A percentile compares a stretch with the other conserved stretches of the same genome.
Conservation (phyloP, 2,888 invertebrate genomes). For the Agriopis marginaria region DNA sequence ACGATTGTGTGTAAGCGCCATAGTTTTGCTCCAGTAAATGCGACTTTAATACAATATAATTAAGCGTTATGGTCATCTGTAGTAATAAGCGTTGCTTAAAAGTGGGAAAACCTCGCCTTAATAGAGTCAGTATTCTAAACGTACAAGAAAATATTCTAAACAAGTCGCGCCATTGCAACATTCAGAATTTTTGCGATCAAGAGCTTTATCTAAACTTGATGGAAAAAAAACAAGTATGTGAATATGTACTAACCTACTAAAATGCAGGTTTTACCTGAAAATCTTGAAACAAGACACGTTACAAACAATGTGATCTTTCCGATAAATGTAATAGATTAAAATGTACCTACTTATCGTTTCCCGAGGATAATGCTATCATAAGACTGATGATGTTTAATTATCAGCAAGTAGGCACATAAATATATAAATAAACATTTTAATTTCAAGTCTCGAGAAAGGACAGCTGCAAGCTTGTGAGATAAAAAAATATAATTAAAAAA, state of each 20-base stretch:
- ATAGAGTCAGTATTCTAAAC: conserved; percentile 18
- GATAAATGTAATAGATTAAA: conserved; percentile 19
- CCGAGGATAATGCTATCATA: conserved; percentile 16
- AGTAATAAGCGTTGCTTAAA: too few relatives aligned
- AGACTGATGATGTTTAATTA: conserved; percentile 1
- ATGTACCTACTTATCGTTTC: not conserved
- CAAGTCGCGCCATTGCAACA: conserved; percentile 4
- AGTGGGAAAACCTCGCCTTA: too few relatives aligned
- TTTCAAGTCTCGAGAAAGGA: not conserved
- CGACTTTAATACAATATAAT: too few relatives aligned
- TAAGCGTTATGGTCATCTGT: too few relatives aligned
- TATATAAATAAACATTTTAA: not conserved
- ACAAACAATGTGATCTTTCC: conserved; percentile 9
- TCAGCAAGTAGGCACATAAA: not conserved
- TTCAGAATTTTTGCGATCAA: conserved; percentile 11
- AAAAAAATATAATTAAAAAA: conserved; percentile 25
- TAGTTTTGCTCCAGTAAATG: too few relatives aligned
- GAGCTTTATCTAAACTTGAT: conserved; percentile 36
- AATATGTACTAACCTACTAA: conserved; percentile 47
- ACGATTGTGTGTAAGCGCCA: too few relatives aligned
- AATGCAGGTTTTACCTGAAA: conserved; percentile 36
- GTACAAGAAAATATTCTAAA: not conserved
- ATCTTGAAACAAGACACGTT: conserved; percentile 23
- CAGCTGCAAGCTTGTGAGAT: conserved; percentile 11
- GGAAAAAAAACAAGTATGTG: conserved; percentile 33